Evolutionary conservation across 2,113 vertebrate genomes (phyloP).

Genomic region (Dipodomys stephensi): DNA sequence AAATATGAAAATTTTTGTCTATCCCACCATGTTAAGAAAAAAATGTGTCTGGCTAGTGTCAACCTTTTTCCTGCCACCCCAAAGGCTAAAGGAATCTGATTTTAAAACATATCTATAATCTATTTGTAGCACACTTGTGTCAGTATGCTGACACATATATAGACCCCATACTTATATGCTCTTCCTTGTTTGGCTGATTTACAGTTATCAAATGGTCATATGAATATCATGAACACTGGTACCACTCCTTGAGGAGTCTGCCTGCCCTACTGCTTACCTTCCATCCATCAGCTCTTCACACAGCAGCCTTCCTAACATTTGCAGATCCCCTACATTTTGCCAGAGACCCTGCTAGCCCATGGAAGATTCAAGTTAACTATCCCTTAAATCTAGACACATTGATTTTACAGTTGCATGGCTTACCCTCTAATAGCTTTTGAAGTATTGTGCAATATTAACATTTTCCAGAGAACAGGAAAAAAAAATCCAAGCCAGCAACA

Average conservation of each 20-base stretch:
- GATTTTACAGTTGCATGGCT: constrained; percentile 9
- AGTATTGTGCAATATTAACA: background rate
- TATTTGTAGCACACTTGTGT: background rate
- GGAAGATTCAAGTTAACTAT: background rate
- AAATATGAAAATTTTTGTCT: background rate
- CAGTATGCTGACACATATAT: too few relatives aligned
- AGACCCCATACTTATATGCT: fast-evolving
- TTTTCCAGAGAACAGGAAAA: background rate
- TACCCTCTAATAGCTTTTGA: background rate
- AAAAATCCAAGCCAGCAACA: background rate
- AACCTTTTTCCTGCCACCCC: background rate
- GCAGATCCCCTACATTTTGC: background rate
- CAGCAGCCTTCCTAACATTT: background rate
- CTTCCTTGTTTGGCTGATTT: background rate
- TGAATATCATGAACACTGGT: background rate
- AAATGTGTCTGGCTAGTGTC: background rate
- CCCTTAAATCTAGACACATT: background rate
- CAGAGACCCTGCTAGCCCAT: background rate
- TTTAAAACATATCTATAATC: background rate
- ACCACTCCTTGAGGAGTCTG: background rate
- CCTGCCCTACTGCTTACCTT: background rate
- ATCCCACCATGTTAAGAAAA: background rate
- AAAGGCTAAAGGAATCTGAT: background rate
- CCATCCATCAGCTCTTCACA: background rate
- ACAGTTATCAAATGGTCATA: background rate